These are phyloP conservation scores for Globicephala melas DNA, from an alignment of 2,113 vertebrate species.

Conservation along the genomic window DNA sequence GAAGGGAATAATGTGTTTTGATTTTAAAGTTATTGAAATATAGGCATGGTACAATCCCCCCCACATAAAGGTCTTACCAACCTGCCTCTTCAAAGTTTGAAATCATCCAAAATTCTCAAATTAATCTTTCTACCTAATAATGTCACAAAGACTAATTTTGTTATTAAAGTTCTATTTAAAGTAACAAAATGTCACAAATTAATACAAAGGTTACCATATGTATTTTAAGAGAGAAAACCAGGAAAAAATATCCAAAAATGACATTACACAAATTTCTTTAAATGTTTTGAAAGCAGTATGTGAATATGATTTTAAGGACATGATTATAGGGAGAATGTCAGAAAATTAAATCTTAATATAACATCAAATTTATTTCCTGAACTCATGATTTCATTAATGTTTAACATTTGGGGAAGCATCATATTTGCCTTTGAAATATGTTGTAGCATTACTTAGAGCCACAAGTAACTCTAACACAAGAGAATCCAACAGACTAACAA, in stretches of 20 bases:
- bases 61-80: not conserved
- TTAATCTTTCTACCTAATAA: not conserved
- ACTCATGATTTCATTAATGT: slow-evolving; percentile 6
- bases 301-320: not conserved
- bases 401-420: not conserved
- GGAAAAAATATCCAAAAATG: not conserved
- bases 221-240: not conserved
- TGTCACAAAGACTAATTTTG: slow-evolving; percentile 8
- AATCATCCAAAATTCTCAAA: slow-evolving; percentile 8
- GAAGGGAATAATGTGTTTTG: not conserved
- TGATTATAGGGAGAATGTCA: not conserved
- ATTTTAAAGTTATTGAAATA: not conserved
- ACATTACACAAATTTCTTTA: not conserved
- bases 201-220: not conserved
- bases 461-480: not conserved
- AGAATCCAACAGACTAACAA: not conserved
- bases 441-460: not conserved
- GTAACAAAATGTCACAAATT: not conserved
- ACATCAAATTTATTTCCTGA: slow-evolving; percentile 21
- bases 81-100: not conserved
- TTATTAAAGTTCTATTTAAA: slow-evolving; percentile 10
- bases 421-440: not conserved
- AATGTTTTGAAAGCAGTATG: not conserved
- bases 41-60: not conserved
- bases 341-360: slow-evolving; percentile 22